These are phyloP conservation scores for Pantherophis vulpinus DNA, from an alignment of 2,797 vertebrate species.

Conservation along the genomic window DNA sequence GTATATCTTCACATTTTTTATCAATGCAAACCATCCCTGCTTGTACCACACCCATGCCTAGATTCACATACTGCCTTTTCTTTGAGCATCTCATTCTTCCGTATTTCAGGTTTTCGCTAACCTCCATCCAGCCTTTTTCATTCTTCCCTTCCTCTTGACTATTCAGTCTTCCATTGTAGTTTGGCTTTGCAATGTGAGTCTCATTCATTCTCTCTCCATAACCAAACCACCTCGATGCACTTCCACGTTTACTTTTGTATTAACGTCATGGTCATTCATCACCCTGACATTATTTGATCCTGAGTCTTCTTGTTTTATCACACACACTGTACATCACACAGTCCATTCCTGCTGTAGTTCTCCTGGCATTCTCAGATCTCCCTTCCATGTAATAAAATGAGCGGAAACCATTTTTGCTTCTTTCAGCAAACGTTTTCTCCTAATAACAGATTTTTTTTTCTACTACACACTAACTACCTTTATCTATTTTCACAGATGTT, in stretches of 20 bases:
- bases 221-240: background rate
- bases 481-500: background rate
- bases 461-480: background rate
- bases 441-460: background rate
- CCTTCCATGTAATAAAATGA: background rate
- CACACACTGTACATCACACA: background rate
- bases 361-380: background rate
- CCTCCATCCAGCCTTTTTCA: background rate
- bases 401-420: background rate
- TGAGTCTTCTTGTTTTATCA: background rate
- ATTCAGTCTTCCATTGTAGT: background rate
- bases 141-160: background rate
- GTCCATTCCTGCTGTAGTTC: background rate
- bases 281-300: background rate
- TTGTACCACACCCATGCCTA: background rate
- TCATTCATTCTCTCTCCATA: background rate
- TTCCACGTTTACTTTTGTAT: background rate
- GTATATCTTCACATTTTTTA: background rate
- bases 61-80: background rate
- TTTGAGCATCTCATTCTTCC: background rate
- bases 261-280: background rate
- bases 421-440: background rate
- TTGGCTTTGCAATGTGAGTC: background rate
- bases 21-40: background rate
- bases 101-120: background rate